These are phyloP conservation scores for Chymomyza amoena DNA, from an alignment of 2,888 invertebrate species.

Conservation along the genomic window DNA sequence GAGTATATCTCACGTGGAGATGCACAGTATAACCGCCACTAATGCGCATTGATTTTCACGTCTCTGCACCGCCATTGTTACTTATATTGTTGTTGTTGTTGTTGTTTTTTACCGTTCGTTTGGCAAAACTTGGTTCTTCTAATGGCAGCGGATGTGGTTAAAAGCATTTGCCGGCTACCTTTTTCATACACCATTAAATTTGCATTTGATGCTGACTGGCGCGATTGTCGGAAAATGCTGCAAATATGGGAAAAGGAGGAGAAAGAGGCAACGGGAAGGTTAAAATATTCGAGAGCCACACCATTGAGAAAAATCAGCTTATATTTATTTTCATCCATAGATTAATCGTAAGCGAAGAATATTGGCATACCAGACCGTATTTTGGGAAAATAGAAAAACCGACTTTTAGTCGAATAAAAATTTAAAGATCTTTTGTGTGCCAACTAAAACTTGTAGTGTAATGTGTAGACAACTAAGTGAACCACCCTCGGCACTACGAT, in stretches of 20 bases:
- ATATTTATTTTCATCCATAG: not conserved
- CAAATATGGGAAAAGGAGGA: not conserved
- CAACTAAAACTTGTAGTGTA: too few relatives aligned
- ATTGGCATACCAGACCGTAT: too few relatives aligned
- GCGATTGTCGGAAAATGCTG: constrained; percentile 44
- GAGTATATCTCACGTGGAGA: not conserved
- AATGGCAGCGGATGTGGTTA: constrained; percentile 73
- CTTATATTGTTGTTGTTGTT: constrained; percentile 17
- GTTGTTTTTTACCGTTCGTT: constrained; percentile 12
- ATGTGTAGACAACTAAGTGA: too few relatives aligned
- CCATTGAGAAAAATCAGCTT: not conserved
- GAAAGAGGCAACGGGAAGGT: not conserved
- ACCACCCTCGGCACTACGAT: too few relatives aligned
- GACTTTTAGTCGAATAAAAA: too few relatives aligned
- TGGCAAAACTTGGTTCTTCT: constrained; percentile 30
- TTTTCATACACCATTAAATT: constrained; percentile 71
- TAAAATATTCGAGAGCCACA: not conserved
- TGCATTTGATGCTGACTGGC: constrained; percentile 70
- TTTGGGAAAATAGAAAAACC: too few relatives aligned
- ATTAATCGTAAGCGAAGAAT: not conserved
- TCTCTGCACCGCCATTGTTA: constrained; percentile 36
- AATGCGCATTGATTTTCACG: constrained; percentile 70
- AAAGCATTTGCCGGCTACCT: constrained; percentile 69
- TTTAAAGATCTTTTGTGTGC: too few relatives aligned
- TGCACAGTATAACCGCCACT: constrained; percentile 26